Evolutionary conservation across 2,797 vertebrate genomes (phyloP).

Genomic region (Apogon talboti): DNA sequence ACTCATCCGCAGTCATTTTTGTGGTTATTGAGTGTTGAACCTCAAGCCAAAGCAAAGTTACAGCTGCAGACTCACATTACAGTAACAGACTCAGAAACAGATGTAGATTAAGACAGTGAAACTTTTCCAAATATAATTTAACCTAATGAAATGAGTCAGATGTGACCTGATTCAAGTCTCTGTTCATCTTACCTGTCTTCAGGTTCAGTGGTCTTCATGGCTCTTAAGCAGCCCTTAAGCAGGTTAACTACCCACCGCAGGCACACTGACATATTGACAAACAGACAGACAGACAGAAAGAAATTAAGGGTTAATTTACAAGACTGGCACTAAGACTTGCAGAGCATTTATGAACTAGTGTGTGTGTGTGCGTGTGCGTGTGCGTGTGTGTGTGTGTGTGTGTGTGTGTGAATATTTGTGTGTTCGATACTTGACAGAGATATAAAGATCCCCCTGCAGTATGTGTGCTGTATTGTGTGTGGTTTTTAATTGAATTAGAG

Average conservation of each 20-base stretch:
- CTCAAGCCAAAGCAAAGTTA: too few relatives aligned
- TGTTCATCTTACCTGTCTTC: slow-evolving; percentile 60
- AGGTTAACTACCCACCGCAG: slow-evolving; percentile 18
- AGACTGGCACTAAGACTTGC: slow-evolving; percentile 13
- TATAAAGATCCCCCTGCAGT: too few relatives aligned
- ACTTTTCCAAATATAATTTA: too few relatives aligned
- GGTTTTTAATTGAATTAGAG: slow-evolving; percentile 62
- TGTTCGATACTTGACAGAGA: slow-evolving; percentile 4
- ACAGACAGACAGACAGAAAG: slow-evolving; percentile 29
- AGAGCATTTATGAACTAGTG: slow-evolving; percentile 23
- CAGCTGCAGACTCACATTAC: too few relatives aligned
- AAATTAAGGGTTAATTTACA: slow-evolving; percentile 42
- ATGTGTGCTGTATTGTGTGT: background rate
- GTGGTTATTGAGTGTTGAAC: too few relatives aligned
- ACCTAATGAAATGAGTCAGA: background rate
- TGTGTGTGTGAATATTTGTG: too few relatives aligned
- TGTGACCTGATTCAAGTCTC: background rate
- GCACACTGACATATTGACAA: slow-evolving; percentile 39
- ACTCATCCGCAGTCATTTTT: too few relatives aligned
- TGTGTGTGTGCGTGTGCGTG: slow-evolving; percentile 8
- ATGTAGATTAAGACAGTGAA: too few relatives aligned
- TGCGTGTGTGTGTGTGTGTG: too few relatives aligned
- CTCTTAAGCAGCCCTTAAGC: slow-evolving; percentile 2
- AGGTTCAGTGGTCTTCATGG: slow-evolving; percentile 49
- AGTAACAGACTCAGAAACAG: too few relatives aligned